These are phyloP conservation scores for Bettongia penicillata DNA, from an alignment of 2,113 vertebrate species.

Conservation along the genomic window DNA sequence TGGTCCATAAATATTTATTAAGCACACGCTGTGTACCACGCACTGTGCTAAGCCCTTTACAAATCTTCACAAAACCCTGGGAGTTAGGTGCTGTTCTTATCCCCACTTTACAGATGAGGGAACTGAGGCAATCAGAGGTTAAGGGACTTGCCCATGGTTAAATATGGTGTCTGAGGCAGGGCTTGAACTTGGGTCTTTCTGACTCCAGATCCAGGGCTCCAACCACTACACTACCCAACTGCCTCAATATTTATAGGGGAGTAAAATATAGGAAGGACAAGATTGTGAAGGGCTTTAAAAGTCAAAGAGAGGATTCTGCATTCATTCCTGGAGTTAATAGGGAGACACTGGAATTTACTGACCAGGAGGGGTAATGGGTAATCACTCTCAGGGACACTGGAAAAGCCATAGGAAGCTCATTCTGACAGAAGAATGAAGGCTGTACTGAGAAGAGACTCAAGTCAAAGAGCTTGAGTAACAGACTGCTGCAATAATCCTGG, in stretches of 20 bases:
- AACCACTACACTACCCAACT: not conserved
- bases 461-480: not conserved
- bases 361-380: not conserved
- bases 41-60: not conserved
- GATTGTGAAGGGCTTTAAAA: not conserved
- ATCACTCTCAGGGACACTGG: not conserved
- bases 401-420: not conserved
- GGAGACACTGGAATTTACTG: not conserved
- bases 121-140: not conserved
- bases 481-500: not conserved
- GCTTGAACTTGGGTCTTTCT: not conserved
- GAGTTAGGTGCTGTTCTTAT: not conserved
- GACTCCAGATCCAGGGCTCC: not conserved
- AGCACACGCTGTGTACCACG: not conserved
- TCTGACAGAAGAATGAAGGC: not conserved
- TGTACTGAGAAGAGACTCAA: not conserved
- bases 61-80: not conserved
- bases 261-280: not conserved
- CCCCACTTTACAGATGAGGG: not conserved
- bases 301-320: not conserved
- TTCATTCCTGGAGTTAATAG: not conserved
- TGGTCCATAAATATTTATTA: too few species aligned
- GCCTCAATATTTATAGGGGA: not conserved
- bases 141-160: too few species aligned
- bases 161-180: not conserved